Conservation (phyloP, 2,797 vertebrate species). For the Urosaurus nigricauda region DNA sequence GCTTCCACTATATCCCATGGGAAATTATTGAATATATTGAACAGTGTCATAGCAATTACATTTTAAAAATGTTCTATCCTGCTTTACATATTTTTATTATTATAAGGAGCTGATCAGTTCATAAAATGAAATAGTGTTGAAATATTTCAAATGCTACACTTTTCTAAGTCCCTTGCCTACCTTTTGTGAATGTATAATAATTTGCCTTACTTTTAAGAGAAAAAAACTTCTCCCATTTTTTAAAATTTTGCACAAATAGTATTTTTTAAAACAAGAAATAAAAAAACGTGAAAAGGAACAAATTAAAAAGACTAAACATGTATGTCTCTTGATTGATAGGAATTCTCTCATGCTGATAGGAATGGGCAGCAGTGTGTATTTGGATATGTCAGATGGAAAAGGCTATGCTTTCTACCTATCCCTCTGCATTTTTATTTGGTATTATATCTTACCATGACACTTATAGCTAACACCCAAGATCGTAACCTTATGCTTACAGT, state of each 20-base stretch:
- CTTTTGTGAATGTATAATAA: conserved; percentile 34
- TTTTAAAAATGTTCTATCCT: conserved; percentile 29
- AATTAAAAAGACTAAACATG: not conserved
- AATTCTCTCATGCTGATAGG: not conserved
- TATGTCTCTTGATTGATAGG: not conserved
- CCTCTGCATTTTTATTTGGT: not conserved
- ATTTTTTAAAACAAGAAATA: not conserved
- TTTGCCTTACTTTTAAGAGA: conserved; percentile 11
- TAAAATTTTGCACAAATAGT: not conserved
- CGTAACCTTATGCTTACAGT: not conserved
- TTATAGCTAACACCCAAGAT: too few species aligned
- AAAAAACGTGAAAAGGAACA: too few species aligned
- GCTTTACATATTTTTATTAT: conserved; percentile 28
- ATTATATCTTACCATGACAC: not conserved
- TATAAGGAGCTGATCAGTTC: not conserved
- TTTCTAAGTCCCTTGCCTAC: conserved; percentile 16
- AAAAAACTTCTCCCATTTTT: too few species aligned
- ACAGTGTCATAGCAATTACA: not conserved
- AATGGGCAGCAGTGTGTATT: too few species aligned
- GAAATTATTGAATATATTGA: conserved; percentile 47
- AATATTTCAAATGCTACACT: conserved; percentile 11
- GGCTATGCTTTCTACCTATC: not conserved
- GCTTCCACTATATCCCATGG: conserved; percentile 43
- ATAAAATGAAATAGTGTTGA: not conserved
- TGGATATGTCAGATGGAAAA: not conserved